Base-by-base conservation (phyloP, 2,888 invertebrate species). In the Allophyes oxyacanthae region DNA sequence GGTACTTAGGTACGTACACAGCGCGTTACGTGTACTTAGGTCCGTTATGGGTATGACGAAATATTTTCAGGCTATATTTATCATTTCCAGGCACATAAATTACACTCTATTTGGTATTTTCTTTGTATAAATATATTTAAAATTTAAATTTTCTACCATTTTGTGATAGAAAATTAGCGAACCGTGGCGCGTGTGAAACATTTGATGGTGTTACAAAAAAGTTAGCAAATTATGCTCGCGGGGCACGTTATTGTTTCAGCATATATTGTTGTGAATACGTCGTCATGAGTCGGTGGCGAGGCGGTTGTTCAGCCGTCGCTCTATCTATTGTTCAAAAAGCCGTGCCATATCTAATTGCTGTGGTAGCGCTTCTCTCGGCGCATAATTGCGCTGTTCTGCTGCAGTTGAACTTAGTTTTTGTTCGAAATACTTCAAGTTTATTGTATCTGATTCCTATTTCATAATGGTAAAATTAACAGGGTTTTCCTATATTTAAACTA, bases 371-470 rank as follows among this genome's bases (percentile, higher is more conserved):
- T 64, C 77, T 73, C 76, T 70, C 51, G 44, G 49, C 75, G 76
- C 74, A 77, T 80, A 82, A 82, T 79, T 82, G 80, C 78, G 69
- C 72, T 75, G 75, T 77, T 78, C 78, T 67, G 60, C 56, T 73
- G 75, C 76, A 77, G 75, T 71, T 76, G 49, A 66, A 78, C 73
- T 66, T 76, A 73, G 71, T 77, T 81, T 78, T 74, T 59, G 52
- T 46, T 53, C 56, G 48, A 51, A 61, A 57, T 73, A 58, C 28
- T 58, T 62, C 45, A 30, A 57, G 43, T 38, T 45, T 52, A 49
- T 41, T 54, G 32, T 56, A 34, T 48, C 28, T 1, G 32, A 48
- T 37, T 60, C 41, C 10, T 48, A 38, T 57, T 43, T 50, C 4
- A 4, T 15, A 14, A 3, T 13, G 4, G 9, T 41, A 13, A 13